Percentiles rank a stretch among this genome's conserved stretches.
phyloP scores from a whole-genome alignment of 2,113 vertebrate genomes.

The Acrocephalus kingi region DNA sequence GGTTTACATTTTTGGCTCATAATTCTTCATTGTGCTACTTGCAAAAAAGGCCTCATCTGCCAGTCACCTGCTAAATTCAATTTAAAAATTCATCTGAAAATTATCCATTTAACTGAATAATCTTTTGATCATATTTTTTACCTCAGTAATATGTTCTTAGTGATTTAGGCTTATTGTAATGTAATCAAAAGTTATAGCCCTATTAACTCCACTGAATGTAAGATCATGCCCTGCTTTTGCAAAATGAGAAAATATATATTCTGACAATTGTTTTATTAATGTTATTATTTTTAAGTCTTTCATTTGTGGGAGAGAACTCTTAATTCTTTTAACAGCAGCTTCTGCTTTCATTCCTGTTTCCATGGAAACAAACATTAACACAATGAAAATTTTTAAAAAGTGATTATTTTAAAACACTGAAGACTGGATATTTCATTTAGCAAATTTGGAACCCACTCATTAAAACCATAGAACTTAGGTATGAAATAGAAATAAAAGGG shows the following conservation, averaged over 20 bases:
- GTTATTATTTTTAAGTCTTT: constrained; percentile 19
- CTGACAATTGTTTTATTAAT: constrained; percentile 3
- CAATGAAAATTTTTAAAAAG: neutral
- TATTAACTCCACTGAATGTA: neutral
- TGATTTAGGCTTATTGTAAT: neutral
- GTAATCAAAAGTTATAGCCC: neutral
- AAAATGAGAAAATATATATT: neutral
- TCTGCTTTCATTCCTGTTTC: constrained; percentile 44
- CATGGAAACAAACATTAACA: constrained; percentile 53
- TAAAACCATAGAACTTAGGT: neutral
- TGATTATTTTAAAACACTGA: constrained; percentile 35
- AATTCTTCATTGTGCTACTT: neutral
- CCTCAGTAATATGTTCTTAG: neutral
- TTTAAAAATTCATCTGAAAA: neutral
- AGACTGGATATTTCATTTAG: constrained; percentile 20
- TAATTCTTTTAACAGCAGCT: neutral
- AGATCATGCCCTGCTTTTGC: neutral
- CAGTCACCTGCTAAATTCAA: neutral
- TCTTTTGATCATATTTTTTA: neutral
- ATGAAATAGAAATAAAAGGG: neutral
- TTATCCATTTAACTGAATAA: neutral
- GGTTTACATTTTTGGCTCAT: neutral
- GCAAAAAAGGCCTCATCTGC: neutral
- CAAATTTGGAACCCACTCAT: neutral
- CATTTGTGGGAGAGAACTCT: neutral